Base-by-base conservation (phyloP, 2,888 invertebrate genomes). In the Eupithecia exiguata region DNA sequence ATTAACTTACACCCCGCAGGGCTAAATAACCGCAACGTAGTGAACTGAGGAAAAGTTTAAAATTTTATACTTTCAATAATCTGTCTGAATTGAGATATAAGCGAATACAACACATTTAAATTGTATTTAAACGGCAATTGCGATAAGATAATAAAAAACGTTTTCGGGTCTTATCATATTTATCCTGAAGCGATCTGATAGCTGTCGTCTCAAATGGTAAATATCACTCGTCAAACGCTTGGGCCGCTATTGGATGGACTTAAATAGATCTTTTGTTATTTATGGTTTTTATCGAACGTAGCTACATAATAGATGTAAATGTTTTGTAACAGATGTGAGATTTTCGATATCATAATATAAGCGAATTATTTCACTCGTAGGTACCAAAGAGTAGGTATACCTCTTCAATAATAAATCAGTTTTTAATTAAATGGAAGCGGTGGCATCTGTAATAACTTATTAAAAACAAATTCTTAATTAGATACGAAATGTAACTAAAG, bases 81-180 rank as follows among this genome's bases (percentile, higher is more conserved):
- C 58, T 14, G 58, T 58, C 25, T 25, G 14, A 53, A 58, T 58
- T 25, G 12, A 58, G 25, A 25, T 25, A 0, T 58, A 58, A 14
- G 58, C 25, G 46, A 5, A 0, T 7, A 46, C 43, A 43, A 21
- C n/a, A 53, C 53, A 14, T 58, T 58, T 5, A 14, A 25, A 25
- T 25, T 12, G 12, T 58, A 14, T 25, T 58, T 5, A 14, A 25
- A 58, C 25, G 21, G 21, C 21, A 21, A 58, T 58, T 58, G 21
- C 58, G 58, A 58, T 58, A 58, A 58, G 58, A 58, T 58, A 58
- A n/a, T n/a, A n/a, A n/a, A n/a, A 25, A 58, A 21, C 58, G 4
- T 58, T 53, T 53, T 53, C 53, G 10, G 21, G 21, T 12, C 10
- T 25, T 25, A 58, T 58, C 58, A 58, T 14, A 25, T 58, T 21